phyloP scores from a whole-genome alignment of 2,888 invertebrate genomes.

The Orchesellides sinensis region DNA sequence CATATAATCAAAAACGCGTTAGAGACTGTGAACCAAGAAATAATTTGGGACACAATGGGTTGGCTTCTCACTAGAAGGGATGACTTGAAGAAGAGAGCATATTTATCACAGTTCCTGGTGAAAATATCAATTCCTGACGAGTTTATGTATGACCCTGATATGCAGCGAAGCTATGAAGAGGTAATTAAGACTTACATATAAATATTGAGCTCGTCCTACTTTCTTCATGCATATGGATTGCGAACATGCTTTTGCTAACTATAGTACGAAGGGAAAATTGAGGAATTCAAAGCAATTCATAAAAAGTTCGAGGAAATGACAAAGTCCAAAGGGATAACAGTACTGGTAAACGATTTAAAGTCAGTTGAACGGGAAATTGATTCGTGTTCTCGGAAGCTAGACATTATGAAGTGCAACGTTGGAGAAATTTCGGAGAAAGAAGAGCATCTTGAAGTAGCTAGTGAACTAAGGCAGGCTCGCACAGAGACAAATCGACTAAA shows the following conservation, averaged over 20 bases:
- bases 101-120: conserved; percentile 84
- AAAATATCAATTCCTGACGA: conserved; percentile 86
- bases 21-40: conserved; percentile 74
- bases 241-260: conserved; percentile 52
- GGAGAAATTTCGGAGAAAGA: conserved; percentile 83
- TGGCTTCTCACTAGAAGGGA: conserved; percentile 87
- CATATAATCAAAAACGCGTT: conserved; percentile 30
- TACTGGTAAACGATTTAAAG: conserved; percentile 89
- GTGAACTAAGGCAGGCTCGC: conserved; percentile 80
- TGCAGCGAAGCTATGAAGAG: conserved; percentile 83
- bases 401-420: conserved; percentile 81
- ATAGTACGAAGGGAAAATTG: conserved; percentile 85
- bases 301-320: conserved; percentile 83
- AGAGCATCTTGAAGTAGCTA: conserved; percentile 80
- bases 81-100: conserved; percentile 88
- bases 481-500: conserved; percentile 80
- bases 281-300: conserved; percentile 88
- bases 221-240: not conserved
- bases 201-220: not conserved
- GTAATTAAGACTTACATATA: conserved; percentile 76
- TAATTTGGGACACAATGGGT: conserved; percentile 82
- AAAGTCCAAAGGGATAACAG: conserved; percentile 79
- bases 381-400: conserved; percentile 82
- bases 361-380: conserved; percentile 92
- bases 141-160: conserved; percentile 85